These are phyloP conservation scores for Acanthurus tractus DNA, from an alignment of 2,797 vertebrate species.

Conservation along the genomic window DNA sequence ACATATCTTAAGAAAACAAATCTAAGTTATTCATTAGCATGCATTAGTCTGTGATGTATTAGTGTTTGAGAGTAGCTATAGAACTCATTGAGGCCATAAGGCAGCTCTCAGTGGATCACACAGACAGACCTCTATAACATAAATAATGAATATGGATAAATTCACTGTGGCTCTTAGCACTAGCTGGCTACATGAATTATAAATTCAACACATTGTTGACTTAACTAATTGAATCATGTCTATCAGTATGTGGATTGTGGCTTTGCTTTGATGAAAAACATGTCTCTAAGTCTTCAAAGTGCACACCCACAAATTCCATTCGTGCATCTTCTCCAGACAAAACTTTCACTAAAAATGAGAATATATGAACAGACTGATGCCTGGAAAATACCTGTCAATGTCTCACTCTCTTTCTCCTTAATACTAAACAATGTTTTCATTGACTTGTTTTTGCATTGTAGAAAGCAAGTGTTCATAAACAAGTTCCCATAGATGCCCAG, in stretches of 20 bases:
- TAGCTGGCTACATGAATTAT: constrained; percentile 53
- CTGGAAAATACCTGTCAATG: constrained; percentile 5
- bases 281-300: constrained; percentile 19
- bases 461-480: constrained; percentile 56
- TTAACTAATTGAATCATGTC: constrained; percentile 47
- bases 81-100: constrained; percentile 50
- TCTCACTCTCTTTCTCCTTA: constrained; percentile 14
- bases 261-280: constrained; percentile 26
- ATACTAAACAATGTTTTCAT: constrained; percentile 37
- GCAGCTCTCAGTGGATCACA: constrained; percentile 53
- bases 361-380: constrained; percentile 25
- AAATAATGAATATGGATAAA: constrained; percentile 64
- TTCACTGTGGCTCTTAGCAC: constrained; percentile 28
- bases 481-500: constrained; percentile 61
- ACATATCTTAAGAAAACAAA: constrained; percentile 61
- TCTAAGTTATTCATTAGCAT: constrained; percentile 50
- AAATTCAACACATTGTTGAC: constrained; percentile 48
- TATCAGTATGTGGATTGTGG: constrained; percentile 33
- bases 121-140: constrained; percentile 42
- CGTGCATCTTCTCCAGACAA: neutral
- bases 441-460: constrained; percentile 50
- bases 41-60: constrained; percentile 51
- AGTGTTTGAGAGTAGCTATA: constrained; percentile 39
- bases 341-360: constrained; percentile 39
- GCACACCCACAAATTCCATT: constrained; percentile 18